Conservation (phyloP, 2,113 vertebrate species). For the Sapayoa aenigma region DNA sequence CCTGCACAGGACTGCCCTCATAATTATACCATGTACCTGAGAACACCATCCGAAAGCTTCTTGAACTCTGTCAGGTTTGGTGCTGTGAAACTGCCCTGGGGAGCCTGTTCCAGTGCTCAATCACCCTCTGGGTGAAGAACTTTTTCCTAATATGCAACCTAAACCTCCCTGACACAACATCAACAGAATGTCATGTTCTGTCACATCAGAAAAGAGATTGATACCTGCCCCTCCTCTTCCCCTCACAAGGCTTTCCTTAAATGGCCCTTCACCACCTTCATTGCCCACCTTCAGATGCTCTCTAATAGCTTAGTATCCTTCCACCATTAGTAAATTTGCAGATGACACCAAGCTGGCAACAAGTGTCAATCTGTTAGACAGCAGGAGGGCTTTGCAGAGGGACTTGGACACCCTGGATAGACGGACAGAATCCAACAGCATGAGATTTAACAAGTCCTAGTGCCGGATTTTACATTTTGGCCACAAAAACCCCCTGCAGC, state of each 20-base stretch:
- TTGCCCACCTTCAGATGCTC: fast-evolving
- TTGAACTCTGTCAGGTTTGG: background rate
- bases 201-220: too few species aligned
- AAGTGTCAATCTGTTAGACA: too few species aligned
- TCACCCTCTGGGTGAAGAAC: fast-evolving
- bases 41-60: background rate
- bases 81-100: background rate
- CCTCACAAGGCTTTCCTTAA: background rate
- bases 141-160: background rate
- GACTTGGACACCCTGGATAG: too few species aligned
- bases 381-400: too few species aligned
- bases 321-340: too few species aligned
- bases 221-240: background rate
- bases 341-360: too few species aligned
- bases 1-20: background rate
- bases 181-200: too few species aligned
- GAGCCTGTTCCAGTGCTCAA: background rate
- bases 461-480: too few species aligned
- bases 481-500: too few species aligned
- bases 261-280: background rate
- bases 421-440: too few species aligned
- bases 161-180: fast-evolving
- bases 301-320: fast-evolving
- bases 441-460: too few species aligned
- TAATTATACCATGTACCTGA: background rate